Evolutionary conservation across 64 coral and sea anemone species (phyloP).

Genomic region (Acropora yongei): DNA sequence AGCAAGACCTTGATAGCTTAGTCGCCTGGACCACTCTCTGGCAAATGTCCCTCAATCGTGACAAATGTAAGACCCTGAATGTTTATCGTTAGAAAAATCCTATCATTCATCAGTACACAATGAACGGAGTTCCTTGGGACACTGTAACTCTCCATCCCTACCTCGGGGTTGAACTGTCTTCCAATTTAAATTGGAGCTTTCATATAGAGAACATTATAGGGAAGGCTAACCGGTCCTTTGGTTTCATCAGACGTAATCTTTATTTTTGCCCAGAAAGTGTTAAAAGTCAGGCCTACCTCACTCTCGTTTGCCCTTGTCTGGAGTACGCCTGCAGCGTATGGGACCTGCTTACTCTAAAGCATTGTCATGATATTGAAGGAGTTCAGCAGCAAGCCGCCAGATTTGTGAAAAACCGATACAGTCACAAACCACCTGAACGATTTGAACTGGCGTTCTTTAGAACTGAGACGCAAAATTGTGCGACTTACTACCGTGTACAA

Average conservation of each 20-base stretch:
- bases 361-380: neutral
- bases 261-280: neutral
- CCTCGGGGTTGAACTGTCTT: neutral
- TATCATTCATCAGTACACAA: conserved; percentile 2
- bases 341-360: too few species aligned
- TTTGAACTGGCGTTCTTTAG: neutral
- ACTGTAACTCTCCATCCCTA: neutral
- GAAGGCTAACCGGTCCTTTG: neutral
- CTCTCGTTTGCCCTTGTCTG: neutral
- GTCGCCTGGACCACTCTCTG: neutral
- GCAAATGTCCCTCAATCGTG: neutral
- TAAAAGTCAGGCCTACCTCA: neutral
- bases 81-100: neutral
- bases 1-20: neutral
- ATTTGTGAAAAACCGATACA: neutral
- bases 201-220: neutral
- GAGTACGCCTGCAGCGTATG: neutral
- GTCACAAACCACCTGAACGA: too few species aligned
- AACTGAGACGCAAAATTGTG: neutral
- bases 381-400: neutral
- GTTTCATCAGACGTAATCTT: neutral
- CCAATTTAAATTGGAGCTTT: neutral
- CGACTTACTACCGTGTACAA: conserved; percentile 9
- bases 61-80: neutral
- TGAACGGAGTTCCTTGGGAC: neutral